phyloP scores from a whole-genome alignment of 2,113 vertebrate genomes.

The Cynopterus brachyotis region DNA sequence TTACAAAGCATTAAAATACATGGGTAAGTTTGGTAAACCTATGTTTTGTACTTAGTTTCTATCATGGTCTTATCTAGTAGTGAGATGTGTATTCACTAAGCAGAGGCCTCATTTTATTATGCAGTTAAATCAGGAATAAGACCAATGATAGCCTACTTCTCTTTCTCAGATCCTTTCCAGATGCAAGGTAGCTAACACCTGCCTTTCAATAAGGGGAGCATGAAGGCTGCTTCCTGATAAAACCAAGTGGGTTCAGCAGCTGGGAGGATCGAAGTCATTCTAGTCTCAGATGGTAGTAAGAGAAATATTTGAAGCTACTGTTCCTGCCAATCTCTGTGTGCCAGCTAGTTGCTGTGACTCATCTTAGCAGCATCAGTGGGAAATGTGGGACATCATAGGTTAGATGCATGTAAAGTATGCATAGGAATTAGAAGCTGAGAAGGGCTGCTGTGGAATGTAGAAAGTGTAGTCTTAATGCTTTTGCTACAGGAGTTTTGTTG shows the following conservation, averaged over 20 bases:
- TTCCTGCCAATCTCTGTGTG: neutral
- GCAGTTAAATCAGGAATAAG: constrained; percentile 17
- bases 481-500: neutral
- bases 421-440: neutral
- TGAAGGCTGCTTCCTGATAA: neutral
- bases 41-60: constrained; percentile 19
- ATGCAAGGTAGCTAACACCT: neutral
- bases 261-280: neutral
- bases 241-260: neutral
- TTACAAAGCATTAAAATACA: constrained; percentile 39
- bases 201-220: neutral
- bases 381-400: neutral
- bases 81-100: neutral
- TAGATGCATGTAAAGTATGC: neutral
- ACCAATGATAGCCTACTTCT: neutral
- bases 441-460: neutral
- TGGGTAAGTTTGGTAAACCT: neutral
- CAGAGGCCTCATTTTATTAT: neutral
- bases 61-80: neutral
- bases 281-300: neutral
- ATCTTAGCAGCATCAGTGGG: neutral
- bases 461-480: neutral
- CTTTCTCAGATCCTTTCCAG: neutral
- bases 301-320: constrained; percentile 38
- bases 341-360: constrained; percentile 12